Evolutionary conservation across 1,140 invertebrate genomes (phyloP), one percentile per base, ranked within the genome.

Genomic region (Drosophila santomea): DNA sequence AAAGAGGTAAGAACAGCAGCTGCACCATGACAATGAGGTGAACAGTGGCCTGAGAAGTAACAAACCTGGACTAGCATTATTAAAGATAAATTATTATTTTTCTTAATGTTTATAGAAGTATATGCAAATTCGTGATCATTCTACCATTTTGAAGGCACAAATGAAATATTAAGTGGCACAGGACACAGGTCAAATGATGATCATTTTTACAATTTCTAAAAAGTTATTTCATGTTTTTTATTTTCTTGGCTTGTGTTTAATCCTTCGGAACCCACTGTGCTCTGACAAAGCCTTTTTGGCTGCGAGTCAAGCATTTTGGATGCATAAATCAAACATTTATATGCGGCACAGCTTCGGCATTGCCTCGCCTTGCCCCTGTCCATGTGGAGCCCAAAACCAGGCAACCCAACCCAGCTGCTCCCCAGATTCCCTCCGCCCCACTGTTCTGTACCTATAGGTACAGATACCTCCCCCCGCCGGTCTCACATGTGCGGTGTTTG

Each of bases 311-410:
- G 78, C 80, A 90, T 90, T 89, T 75, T 86, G 86, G 78, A 81
- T 85, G 78, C 85, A 89, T 89, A 89, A 89, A 89, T 89, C 85
- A 89, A 89, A 89, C 85, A 89, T 89, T 89, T 89, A 89, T 89
- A 89, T 89, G 85, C 85, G 80, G 86, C 78, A 59, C 81, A 85
- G 85, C 85, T 78, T 73, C 74, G 85, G 77, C 85, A 77, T 74
- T 76, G 86, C 81, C 68, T 69, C 74, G 80, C 77, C 80, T 83
- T 71, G 73, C 74, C 72, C 74, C 59, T 74, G 60, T 51, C 50
- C 50, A 47, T 41, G 38, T 59, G 57, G 12, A 36, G 43, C 50
- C 63, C 63, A 41, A 41, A 23, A 36, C 28, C 64, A 67, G 10
- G 38, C 64, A 67, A 10, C 59, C 64, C 60, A 38, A 44, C 60